Conservation (phyloP, 2,797 vertebrate genomes). For the Malacoctenus gilli region DNA sequence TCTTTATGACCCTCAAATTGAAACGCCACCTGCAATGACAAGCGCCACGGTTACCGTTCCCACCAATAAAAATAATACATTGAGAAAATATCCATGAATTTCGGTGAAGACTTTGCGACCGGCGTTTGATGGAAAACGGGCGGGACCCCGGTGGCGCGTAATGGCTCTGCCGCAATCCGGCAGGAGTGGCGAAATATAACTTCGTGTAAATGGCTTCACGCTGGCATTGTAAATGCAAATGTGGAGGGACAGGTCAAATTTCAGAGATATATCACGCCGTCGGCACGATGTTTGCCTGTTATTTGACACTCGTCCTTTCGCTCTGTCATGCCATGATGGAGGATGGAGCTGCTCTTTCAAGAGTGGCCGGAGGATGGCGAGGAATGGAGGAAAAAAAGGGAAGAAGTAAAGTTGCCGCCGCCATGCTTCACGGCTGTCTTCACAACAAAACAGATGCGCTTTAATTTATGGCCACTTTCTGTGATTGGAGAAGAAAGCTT, state of each 20-base stretch:
- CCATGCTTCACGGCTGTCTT: slow-evolving; percentile 77
- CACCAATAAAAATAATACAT: slow-evolving; percentile 30
- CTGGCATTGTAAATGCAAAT: slow-evolving; percentile 70
- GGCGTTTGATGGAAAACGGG: slow-evolving; percentile 33
- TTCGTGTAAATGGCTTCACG: slow-evolving; percentile 66
- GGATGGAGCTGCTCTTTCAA: slow-evolving; percentile 53
- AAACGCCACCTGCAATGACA: slow-evolving; percentile 25
- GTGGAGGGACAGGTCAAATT: slow-evolving; percentile 62
- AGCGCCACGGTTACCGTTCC: slow-evolving; percentile 19
- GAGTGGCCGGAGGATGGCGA: slow-evolving; percentile 46
- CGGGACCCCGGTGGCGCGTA: slow-evolving; percentile 35
- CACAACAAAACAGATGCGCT: slow-evolving; percentile 91
- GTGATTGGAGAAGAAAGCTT: slow-evolving; percentile 95
- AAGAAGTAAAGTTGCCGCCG: slow-evolving; percentile 66
- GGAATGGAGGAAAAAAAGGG: slow-evolving; percentile 66
- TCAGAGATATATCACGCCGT: slow-evolving; percentile 62
- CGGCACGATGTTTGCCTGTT: slow-evolving; percentile 63
- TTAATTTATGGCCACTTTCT: slow-evolving; percentile 99
- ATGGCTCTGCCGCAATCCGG: slow-evolving; percentile 41
- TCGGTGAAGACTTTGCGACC: slow-evolving; percentile 7
- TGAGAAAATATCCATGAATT: slow-evolving; percentile 19
- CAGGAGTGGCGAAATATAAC: slow-evolving; percentile 57
- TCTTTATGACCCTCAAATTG: slow-evolving; percentile 34
- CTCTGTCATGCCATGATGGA: slow-evolving; percentile 71
- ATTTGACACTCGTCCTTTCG: slow-evolving; percentile 75